Evolutionary conservation across 2,888 invertebrate species (phyloP), one percentile per base, ranked within the genome.

Genomic region (Stenotaenia linearis): DNA sequence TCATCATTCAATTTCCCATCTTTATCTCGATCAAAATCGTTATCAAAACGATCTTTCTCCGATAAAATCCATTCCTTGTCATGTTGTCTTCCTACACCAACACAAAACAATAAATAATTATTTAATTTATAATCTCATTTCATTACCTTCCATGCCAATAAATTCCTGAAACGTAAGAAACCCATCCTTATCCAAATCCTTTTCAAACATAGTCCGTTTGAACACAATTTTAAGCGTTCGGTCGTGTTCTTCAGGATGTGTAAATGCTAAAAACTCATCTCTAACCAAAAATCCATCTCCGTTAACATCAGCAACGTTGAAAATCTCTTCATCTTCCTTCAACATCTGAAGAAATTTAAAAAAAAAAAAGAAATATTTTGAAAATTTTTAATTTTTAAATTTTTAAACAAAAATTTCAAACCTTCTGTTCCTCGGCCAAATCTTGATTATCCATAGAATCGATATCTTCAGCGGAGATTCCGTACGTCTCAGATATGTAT

Each of bases 211-310:
- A 0, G 95, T 93, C 87, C 96, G 95, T 83, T 92, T 89, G 82
- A 95, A 86, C 74, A 96, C 90, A 82, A 91, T 87, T 18, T 91
- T 91, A 82, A 93, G 88, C 98, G 98, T 98, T 84, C 90, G 90
- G 35, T 91, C 91, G 86, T 94, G 93, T 86, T 98, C 97, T 87
- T 97, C 97, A 0, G 99, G 98, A 86, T 95, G 96, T 75, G 93
- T 91, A 87, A 98, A 98, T 25, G 93, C 90, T 82, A 92, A 88
- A 88, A 95, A 97, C 86, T 99, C 98, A 0, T 90, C 88, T 1
- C 89, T 84, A 83, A 91, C 90, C 78, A 99, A 88, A 37, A 88
- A 86, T 0, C 92, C 93, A 86, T 99, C 96, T 21, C 90, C 89
- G 86, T 98, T 91, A 15, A 87, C 84, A 88, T 99, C 98, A 0